These are phyloP conservation scores for Iguana delicatissima DNA, from an alignment of 2,797 vertebrate genomes.

Conservation along the genomic window DNA sequence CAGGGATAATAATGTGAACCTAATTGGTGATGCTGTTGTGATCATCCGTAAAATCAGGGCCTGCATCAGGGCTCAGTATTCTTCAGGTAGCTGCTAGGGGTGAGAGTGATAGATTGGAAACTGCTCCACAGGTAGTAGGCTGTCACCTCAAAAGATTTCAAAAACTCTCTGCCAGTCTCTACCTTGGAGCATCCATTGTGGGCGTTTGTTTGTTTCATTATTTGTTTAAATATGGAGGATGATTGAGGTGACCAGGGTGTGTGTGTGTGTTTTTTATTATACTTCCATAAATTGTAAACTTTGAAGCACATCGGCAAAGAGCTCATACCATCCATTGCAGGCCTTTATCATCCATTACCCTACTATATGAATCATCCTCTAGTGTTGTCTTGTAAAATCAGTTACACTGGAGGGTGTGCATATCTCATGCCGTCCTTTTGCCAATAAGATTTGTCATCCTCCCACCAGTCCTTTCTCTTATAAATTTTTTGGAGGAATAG, in stretches of 20 bases:
- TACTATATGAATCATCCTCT: conserved; percentile 41
- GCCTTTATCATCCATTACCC: neutral
- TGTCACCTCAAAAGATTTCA: neutral
- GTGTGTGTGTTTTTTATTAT: neutral
- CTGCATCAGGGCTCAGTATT: neutral
- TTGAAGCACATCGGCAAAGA: neutral
- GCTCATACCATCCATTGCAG: neutral
- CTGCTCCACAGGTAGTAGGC: neutral
- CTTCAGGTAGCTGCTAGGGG: neutral
- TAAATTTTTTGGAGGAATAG: conserved; percentile 68
- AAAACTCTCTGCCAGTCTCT: neutral
- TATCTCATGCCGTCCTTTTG: conserved; percentile 19
- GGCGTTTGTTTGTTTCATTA: neutral
- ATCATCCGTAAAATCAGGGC: neutral
- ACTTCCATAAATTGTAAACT: neutral
- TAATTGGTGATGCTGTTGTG: neutral
- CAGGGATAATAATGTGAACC: neutral
- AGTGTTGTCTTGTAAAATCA: neutral
- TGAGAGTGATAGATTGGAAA: neutral
- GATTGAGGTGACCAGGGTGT: neutral
- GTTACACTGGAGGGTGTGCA: conserved; percentile 18
- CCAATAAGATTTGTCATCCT: conserved; percentile 59
- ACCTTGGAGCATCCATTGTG: neutral
- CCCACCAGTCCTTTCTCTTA: conserved; percentile 64
- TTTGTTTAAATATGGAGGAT: neutral